Evolutionary conservation across 2,888 invertebrate genomes (phyloP), one percentile per base, ranked within the genome.

Genomic region (Horisme vitalbata): DNA sequence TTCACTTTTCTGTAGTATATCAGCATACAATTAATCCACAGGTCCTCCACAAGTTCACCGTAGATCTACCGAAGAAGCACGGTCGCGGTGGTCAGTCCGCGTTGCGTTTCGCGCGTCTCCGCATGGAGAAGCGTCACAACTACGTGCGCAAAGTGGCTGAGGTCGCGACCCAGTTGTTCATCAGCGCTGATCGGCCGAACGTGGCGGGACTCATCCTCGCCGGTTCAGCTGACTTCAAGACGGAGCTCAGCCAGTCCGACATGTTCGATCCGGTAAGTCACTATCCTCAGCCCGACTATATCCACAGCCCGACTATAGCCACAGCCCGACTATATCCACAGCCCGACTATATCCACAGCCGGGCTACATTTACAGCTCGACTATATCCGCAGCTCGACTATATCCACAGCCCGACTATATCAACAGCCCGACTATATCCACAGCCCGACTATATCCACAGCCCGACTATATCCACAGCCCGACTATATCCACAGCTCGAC

Each of bases 41-140:
- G 90, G 97, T 98, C 14, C 91, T 98, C 30, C 97, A 98, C 89
- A 98, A 98, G 79, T 99, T 99, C 85, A 97, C 97, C 0, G 99
- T 99, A 3, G 99, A 99, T 83, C 91, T 99, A 66, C 99, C 99
- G 1, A 99, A 99, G 90, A 99, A 99, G 88, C 99, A 99, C 91
- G 99, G 99, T 9, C 95, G 99, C 83, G 99, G 99, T 91, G 99
- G 99, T 93, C 99, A 99, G 88, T 99, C 99, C 4, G 99, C 99
- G 23, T 90, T 99, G 57, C 99, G 99, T 94, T 99, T 99, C 88
- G 99, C 99, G 9, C 97, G 99, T 89, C 92, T 99, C 61, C 94
- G 99, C 68, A 99, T 99, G 98, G 99, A 99, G 91, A 99, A 99
- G 79, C 93, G 99, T 52, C 99, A 99, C 92, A 99, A 99, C 87